phyloP scores from a whole-genome alignment of 92 coral and sea anemone species.

The Palythoa caribaeorum region DNA sequence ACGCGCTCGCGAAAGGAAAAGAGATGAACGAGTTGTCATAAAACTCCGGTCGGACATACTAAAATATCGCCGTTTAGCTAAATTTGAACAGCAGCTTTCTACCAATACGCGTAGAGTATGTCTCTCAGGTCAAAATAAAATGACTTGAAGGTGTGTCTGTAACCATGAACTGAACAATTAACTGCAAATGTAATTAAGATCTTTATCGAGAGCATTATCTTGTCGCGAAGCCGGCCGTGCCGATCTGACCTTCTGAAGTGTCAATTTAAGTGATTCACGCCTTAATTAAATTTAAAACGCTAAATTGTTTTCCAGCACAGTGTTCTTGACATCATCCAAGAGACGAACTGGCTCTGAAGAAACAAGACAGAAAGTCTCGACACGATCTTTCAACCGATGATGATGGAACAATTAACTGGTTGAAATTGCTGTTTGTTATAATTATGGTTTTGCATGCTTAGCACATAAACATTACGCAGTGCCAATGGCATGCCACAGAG shows the following conservation, averaged over 20 bases:
- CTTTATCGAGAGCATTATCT: constrained; percentile 86
- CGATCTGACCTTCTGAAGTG: constrained; percentile 93
- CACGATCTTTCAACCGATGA: constrained; percentile 5
- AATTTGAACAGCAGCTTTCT: constrained; percentile 34
- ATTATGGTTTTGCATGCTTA: constrained; percentile 23
- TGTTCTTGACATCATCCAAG: constrained; percentile 60
- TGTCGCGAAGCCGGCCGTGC: constrained; percentile 81
- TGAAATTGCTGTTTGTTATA: constrained; percentile 18
- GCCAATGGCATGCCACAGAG: constrained; percentile 64
- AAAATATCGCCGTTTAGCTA: constrained; percentile 43
- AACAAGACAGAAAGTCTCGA: constrained; percentile 31
- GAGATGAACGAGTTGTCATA: constrained; percentile 49
- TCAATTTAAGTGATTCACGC: constrained; percentile 95
- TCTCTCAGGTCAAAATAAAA: constrained; percentile 39
- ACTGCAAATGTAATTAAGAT: constrained; percentile 98
- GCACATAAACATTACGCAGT: constrained; percentile 47
- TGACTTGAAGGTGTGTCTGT: constrained; percentile 78
- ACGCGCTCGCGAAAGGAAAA: constrained; percentile 73
- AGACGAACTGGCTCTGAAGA: constrained; percentile 71
- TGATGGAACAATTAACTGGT: constrained; percentile 12
- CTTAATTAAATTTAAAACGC: constrained; percentile 93
- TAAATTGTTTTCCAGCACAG: constrained; percentile 74
- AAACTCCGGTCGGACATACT: constrained; percentile 39
- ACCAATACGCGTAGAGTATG: constrained; percentile 24
- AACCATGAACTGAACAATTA: constrained; percentile 84